These are phyloP conservation scores for Phortica magna DNA, from an alignment of 2,888 invertebrate species.

Conservation along the genomic window DNA sequence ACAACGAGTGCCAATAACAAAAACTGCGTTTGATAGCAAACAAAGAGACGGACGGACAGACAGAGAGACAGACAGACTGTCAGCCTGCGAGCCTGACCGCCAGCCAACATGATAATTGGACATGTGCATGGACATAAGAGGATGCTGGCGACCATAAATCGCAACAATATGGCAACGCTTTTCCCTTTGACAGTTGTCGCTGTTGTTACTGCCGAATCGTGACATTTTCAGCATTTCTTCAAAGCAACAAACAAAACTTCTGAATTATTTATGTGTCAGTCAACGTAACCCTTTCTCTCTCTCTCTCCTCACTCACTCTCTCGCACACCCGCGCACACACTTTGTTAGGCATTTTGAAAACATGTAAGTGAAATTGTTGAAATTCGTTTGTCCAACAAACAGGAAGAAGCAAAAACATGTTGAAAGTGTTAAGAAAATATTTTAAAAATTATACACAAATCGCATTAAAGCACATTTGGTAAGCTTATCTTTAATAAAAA, in stretches of 20 bases:
- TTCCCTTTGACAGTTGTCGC: constrained; percentile 31
- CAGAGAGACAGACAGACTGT: background rate
- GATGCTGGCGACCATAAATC: constrained; percentile 38
- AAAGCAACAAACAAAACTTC: background rate
- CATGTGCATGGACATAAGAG: constrained; percentile 61
- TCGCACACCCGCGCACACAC: too few relatives aligned
- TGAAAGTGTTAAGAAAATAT: too few relatives aligned
- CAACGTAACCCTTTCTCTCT: background rate
- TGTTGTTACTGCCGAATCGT: background rate
- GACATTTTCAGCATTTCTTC: constrained; percentile 16
- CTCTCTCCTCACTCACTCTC: too few relatives aligned
- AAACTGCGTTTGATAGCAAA: background rate
- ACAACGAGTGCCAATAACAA: background rate
- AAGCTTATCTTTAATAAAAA: too few relatives aligned
- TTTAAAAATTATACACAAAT: too few relatives aligned
- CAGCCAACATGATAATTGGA: constrained; percentile 69
- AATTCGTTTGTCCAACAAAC: too few relatives aligned
- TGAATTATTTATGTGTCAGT: background rate
- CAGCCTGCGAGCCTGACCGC: constrained; percentile 53
- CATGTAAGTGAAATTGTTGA: too few relatives aligned
- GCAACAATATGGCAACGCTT: constrained; percentile 29
- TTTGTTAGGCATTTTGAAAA: too few relatives aligned
- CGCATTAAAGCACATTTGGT: too few relatives aligned
- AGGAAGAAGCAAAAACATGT: too few relatives aligned
- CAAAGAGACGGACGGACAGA: background rate